Evolutionary conservation across 2,113 vertebrate genomes (phyloP).

Genomic region (Odontophorus gujanensis): DNA sequence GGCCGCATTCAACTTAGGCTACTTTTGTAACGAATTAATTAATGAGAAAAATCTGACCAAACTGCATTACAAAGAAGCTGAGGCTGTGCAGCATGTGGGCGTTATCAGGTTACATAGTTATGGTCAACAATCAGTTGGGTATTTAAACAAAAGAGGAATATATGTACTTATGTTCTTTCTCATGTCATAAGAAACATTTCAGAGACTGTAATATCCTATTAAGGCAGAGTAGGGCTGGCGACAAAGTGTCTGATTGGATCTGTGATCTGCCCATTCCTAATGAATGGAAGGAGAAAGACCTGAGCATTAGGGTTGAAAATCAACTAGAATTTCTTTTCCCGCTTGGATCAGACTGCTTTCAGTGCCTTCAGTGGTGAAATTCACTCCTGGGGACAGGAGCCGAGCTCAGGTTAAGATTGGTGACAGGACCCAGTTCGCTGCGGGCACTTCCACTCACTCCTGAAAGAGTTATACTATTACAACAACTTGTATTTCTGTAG

Average conservation of each 20-base stretch:
- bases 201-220: not conserved
- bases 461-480: not conserved
- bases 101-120: not conserved
- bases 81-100: not conserved
- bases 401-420: not conserved
- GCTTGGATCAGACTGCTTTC: not conserved
- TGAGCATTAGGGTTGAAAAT: not conserved
- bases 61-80: not conserved
- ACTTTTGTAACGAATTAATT: not conserved
- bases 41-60: not conserved
- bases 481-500: not conserved
- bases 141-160: not conserved
- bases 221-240: not conserved
- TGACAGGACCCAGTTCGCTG: not conserved
- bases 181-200: not conserved
- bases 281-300: not conserved
- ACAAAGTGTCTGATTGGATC: not conserved
- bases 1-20: not conserved
- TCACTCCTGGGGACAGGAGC: not conserved
- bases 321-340: not conserved
- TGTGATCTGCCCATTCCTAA: conserved; percentile 6
- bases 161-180: not conserved
- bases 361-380: not conserved
- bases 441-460: not conserved
- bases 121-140: not conserved